These are phyloP conservation scores for Atherinomorus stipes DNA, from an alignment of 2,113 vertebrate species.

Conservation along the genomic window DNA sequence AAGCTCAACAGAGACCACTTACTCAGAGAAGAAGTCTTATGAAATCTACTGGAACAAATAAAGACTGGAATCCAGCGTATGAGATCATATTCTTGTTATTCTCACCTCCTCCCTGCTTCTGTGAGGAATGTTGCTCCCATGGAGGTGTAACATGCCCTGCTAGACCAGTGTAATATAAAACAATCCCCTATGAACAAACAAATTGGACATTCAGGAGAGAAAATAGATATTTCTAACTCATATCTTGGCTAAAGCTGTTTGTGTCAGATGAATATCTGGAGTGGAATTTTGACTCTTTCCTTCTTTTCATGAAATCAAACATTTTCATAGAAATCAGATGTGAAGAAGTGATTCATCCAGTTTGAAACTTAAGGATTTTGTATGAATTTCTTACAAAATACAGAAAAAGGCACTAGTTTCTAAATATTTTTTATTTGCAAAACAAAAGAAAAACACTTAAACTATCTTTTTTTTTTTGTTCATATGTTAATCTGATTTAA, in stretches of 20 bases:
- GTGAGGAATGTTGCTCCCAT: background rate
- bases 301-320: slow-evolving; percentile 1
- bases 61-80: background rate
- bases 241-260: background rate
- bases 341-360: background rate
- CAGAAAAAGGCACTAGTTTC: too few species aligned
- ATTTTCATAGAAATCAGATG: background rate
- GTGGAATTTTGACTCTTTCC: slow-evolving; percentile 9
- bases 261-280: background rate
- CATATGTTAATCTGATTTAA: background rate
- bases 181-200: background rate
- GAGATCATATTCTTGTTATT: slow-evolving; percentile 13
- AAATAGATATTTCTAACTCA: background rate
- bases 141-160: background rate
- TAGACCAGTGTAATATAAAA: background rate
- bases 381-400: background rate
- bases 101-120: background rate
- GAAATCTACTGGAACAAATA: slow-evolving; percentile 83
- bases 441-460: too few species aligned
- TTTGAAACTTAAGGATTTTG: background rate
- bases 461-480: background rate
- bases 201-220: background rate
- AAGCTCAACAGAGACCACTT: slow-evolving; percentile 28
- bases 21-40: slow-evolving; percentile 74
- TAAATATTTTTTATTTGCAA: too few species aligned